Base-by-base conservation (phyloP, 2,113 vertebrate genomes). In the Otis tarda region DNA sequence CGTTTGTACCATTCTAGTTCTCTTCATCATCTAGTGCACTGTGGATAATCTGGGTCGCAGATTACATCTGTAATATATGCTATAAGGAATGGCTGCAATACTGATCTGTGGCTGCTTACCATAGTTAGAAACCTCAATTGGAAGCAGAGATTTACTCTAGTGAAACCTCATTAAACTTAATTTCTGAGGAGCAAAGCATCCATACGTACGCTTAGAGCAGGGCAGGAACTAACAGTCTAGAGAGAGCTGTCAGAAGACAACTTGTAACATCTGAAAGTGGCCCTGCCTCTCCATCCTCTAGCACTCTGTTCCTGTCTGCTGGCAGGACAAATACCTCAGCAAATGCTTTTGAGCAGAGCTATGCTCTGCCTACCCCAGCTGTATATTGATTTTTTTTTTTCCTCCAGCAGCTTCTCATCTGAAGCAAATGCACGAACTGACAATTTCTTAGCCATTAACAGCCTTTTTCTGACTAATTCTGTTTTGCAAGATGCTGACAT, bases 261-360 rank as follows among this genome's bases (percentile, higher is more conserved):
- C 1, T 33, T 20, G n/a, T 18, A 67, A 12, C 31, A 30, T 24
- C 45, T 19, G 63, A 27, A 56, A 17, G 45, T 31, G 61, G 31
- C 53, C 2, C 3, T 63, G 39, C 37, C 39, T 55, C 12, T 68
- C 0, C 0, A 1, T 50, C 27, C 39, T n/a, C 43, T 28, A 3
- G 23, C 39, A 10, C 43, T 50, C 53, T 60, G 24, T n/a, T 41
- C 30, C 30, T 70, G 61, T 33, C 61, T 87, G 57, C 52, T 61
- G 52, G 25, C 64, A 67, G 53, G 56, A 56, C 22, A 56, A 13
- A 13, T 78, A 18, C 6, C 27, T 86, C 39, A 27, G 18, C 45
- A 71, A 47, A 22, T 89, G 45, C 23, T 55, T 59, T 41, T 63
- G 21, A 49, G 67, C 61, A 75, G 49, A 61, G 30, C 59, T 68